Percentiles rank a stretch among this genome's conserved stretches.
Evolutionary conservation across 1,140 invertebrate species (phyloP).

Genomic region (Galendromus occidentalis): DNA sequence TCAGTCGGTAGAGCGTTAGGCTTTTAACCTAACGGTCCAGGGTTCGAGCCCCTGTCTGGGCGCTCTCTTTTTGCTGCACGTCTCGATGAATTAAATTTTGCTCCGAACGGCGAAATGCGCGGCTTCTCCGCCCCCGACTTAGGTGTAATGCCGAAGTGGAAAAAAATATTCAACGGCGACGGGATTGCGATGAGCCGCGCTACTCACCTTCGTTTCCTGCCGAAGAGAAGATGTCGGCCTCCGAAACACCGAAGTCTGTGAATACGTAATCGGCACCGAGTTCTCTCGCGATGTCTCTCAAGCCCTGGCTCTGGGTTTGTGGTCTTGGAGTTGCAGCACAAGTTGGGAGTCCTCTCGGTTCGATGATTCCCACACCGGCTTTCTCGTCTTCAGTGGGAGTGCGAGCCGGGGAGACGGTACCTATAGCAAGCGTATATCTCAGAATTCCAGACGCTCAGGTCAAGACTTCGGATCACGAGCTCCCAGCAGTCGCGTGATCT

Average conservation of each 20-base stretch:
- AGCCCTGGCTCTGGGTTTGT: background rate
- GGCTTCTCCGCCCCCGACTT: too few relatives aligned
- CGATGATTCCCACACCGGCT: background rate
- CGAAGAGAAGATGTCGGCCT: background rate
- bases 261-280: background rate
- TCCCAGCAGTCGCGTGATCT: too few relatives aligned
- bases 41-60: conserved; percentile 8
- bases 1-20: conserved; percentile 8
- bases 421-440: background rate
- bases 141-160: too few relatives aligned
- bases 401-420: background rate
- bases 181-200: too few relatives aligned
- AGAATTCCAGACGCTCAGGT: too few relatives aligned
- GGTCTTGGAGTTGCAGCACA: background rate
- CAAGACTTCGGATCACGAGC: too few relatives aligned
- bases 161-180: too few relatives aligned
- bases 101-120: too few relatives aligned
- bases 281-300: background rate
- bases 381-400: background rate
- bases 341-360: background rate
- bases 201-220: background rate
- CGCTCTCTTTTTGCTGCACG: background rate
- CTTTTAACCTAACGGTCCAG: conserved; percentile 9
- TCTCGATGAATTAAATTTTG: too few relatives aligned
- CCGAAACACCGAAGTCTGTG: background rate